phyloP scores from a whole-genome alignment of 1,140 invertebrate genomes.

The Octopus bimaculoides region DNA sequence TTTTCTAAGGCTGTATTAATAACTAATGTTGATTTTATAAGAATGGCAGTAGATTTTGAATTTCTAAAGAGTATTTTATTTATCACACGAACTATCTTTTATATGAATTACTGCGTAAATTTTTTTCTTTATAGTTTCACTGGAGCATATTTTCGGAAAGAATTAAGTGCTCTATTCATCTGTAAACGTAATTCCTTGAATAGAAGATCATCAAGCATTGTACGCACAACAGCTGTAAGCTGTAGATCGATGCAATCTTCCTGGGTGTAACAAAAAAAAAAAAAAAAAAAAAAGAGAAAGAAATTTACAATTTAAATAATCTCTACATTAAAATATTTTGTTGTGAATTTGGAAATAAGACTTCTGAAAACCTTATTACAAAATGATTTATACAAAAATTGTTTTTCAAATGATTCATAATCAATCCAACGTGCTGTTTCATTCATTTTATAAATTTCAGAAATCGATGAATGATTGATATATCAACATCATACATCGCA shows the following conservation, averaged over 20 bases:
- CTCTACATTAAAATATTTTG: too few relatives aligned
- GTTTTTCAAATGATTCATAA: too few relatives aligned
- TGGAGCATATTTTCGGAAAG: constrained; percentile 38
- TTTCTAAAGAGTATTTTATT: constrained; percentile 34
- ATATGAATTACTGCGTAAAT: constrained; percentile 46
- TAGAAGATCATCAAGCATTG: not conserved
- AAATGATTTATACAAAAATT: too few relatives aligned
- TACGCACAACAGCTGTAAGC: not conserved
- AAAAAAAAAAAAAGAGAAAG: not conserved
- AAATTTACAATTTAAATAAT: too few relatives aligned
- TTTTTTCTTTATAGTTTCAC: constrained; percentile 48
- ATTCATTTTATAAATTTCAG: too few relatives aligned
- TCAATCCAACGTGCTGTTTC: too few relatives aligned
- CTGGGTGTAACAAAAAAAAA: not conserved
- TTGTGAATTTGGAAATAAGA: too few relatives aligned
- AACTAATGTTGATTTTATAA: not conserved
- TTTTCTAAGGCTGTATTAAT: constrained; percentile 19
- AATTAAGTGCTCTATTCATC: constrained; percentile 27
- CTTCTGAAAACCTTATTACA: too few relatives aligned
- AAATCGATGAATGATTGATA: too few relatives aligned
- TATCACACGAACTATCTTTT: constrained; percentile 41
- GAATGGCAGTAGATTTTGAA: not conserved
- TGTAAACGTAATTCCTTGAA: not conserved
- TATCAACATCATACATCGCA: too few relatives aligned
- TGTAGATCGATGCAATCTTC: not conserved